A percentile compares a stretch with the other conserved stretches of the same genome.
These are phyloP conservation scores for Sphecodes monilicornis DNA, from an alignment of 2,888 invertebrate genomes.

Conservation along the genomic window DNA sequence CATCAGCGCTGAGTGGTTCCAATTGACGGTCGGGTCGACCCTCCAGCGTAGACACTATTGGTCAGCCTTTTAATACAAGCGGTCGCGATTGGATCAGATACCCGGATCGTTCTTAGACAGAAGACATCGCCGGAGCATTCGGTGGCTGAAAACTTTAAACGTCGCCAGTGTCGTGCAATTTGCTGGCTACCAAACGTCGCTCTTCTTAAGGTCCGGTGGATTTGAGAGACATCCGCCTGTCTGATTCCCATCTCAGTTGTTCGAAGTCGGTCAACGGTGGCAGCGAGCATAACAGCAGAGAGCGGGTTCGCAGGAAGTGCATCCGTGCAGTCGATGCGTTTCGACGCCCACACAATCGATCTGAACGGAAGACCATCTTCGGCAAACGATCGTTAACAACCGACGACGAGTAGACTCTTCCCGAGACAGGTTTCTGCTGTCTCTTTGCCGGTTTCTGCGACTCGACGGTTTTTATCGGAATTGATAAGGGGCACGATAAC, in stretches of 20 bases:
- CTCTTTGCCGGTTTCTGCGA: background rate
- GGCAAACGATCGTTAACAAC: slow-evolving; percentile 2
- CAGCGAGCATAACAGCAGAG: background rate
- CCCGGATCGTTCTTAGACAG: slow-evolving; percentile 62
- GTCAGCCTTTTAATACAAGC: slow-evolving; percentile 80
- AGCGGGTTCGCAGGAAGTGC: background rate
- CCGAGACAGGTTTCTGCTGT: background rate
- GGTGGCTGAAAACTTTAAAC: slow-evolving; percentile 54
- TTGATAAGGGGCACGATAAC: slow-evolving; percentile 24
- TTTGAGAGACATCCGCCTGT: slow-evolving; percentile 23
- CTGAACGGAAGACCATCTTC: background rate
- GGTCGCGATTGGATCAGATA: slow-evolving; percentile 71
- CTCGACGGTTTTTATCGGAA: slow-evolving; percentile 4
- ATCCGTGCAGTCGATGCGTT: background rate
- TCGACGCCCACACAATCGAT: background rate
- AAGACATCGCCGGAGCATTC: slow-evolving; percentile 66
- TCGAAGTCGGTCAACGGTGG: slow-evolving; percentile 52
- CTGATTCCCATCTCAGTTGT: slow-evolving; percentile 39
- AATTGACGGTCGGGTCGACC: slow-evolving; percentile 79
- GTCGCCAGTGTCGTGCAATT: slow-evolving; percentile 60
- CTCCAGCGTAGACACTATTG: slow-evolving; percentile 75
- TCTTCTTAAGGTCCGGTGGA: slow-evolving; percentile 27
- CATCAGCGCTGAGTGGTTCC: slow-evolving; percentile 77
- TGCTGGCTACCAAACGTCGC: slow-evolving; percentile 23
- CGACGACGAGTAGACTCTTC: background rate